Evolutionary conservation across 2,797 vertebrate genomes (phyloP).

Genomic region (Erithacus rubecula): DNA sequence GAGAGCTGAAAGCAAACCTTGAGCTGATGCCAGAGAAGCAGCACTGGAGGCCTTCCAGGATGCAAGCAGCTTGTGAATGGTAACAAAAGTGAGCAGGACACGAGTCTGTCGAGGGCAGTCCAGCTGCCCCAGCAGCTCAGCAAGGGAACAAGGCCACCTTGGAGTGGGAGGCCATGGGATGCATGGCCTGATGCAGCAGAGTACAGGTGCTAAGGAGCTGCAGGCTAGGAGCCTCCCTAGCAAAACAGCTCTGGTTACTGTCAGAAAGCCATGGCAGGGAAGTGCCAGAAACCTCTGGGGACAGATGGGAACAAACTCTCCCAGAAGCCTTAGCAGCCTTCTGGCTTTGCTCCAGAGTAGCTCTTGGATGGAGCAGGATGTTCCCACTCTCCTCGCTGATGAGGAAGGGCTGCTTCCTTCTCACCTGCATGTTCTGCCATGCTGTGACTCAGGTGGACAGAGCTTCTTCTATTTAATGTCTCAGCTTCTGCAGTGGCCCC

Average conservation of each 20-base stretch:
- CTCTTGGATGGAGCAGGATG: background rate
- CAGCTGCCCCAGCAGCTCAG: background rate
- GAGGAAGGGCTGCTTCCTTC: background rate
- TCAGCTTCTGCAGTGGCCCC: background rate
- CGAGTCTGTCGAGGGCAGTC: background rate
- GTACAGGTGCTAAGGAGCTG: background rate
- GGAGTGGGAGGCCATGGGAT: rapidly evolving
- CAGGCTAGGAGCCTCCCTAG: background rate
- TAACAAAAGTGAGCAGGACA: background rate
- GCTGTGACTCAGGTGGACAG: background rate
- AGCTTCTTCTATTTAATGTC: background rate
- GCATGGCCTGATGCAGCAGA: background rate
- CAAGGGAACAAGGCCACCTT: background rate
- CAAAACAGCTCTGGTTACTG: background rate
- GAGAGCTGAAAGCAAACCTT: background rate
- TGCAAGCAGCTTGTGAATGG: background rate
- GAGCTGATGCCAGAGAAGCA: background rate
- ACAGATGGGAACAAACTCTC: background rate
- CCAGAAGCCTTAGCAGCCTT: background rate
- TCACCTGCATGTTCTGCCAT: background rate
- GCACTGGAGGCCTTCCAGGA: background rate
- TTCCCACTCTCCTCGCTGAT: rapidly evolving
- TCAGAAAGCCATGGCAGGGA: background rate
- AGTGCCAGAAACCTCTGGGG: background rate
- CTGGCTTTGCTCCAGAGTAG: background rate